Evolutionary conservation across 92 coral and sea anemone species (phyloP), one percentile per base, ranked within the genome.

Genomic region (Porites rus): DNA sequence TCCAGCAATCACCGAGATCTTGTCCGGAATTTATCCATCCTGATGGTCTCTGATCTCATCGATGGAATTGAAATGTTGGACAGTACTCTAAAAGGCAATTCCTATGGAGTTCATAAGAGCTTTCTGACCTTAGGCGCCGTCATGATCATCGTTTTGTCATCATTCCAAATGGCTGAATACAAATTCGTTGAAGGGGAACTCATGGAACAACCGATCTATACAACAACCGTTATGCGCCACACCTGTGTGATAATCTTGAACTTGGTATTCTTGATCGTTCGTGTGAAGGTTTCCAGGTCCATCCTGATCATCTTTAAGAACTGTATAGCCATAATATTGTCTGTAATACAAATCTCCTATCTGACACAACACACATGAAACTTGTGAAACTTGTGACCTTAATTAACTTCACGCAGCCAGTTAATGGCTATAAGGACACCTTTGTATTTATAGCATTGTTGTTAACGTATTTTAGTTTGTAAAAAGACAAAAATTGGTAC

Each of bases 221-320:
- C 46, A 38, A 38, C 46, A 38, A 38, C 46, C 46, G 46, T 61
- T 7, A 9, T 0, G 6, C 66, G 66, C 11, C 11, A 61, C 11
- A 7, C 10, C 7, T 61, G 6, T 61, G 66, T 61, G 66, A 61
- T 61, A 61, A 61, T 61, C 66, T n/a, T 61, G 66, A 61, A 61
- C 66, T 61, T 9, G 66, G 66, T 10, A 61, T 61, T 61, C 66
- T 0, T 61, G 66, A 61, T 61, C 11, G 66, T 61, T 61, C 66
- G 66, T 61, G 66, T 61, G 66, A 61, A 61, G 66, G 17, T 61
- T 61, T 61, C 66, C 66, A 61, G 66, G 66, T n/a, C 66, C 66
- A 61, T 10, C 66, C 19, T 9, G 7, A 61, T 61, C 66, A 61
- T 61, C 66, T 61, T 61, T 8, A 61, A 61, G 18, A 61, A 61